Conservation (phyloP, 2,888 invertebrate genomes). For the Erynnis tages region DNA sequence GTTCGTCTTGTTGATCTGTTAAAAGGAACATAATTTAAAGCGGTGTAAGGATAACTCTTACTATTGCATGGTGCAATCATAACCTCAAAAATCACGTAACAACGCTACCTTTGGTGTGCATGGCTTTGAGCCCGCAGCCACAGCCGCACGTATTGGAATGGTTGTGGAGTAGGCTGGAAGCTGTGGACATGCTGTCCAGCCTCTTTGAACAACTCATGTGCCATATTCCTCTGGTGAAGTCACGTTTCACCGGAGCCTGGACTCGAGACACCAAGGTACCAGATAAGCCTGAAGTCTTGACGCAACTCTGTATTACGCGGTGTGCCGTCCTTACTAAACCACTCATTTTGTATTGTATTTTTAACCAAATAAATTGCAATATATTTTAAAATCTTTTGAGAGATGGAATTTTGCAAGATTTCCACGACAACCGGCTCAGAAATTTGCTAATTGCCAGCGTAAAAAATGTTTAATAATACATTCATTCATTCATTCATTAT, state of each 20-base stretch:
- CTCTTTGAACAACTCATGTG: conserved; percentile 83
- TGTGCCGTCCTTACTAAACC: conserved; percentile 84
- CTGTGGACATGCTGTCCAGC: conserved; percentile 52
- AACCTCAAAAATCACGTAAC: conserved; percentile 36
- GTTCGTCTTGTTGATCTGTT: conserved; percentile 54
- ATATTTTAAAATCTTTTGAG: conserved; percentile 1
- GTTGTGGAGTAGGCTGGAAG: conserved; percentile 71
- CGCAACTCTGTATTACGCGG: conserved; percentile 68
- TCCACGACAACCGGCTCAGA: background rate
- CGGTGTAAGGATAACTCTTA: conserved; percentile 25
- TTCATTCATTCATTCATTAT: no score
- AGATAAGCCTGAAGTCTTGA: conserved; percentile 58
- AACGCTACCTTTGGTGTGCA: conserved; percentile 86
- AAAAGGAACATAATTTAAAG: background rate
- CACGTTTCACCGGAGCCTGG: conserved; percentile 79
- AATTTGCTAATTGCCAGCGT: conserved; percentile 2
- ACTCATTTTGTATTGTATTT: conserved; percentile 83
- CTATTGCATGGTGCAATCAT: conserved; percentile 58
- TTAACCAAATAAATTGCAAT: background rate
- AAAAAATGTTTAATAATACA: no score
- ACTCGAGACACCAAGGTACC: conserved; percentile 62
- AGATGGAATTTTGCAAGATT: background rate
- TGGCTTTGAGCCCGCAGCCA: conserved; percentile 83
- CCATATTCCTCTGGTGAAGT: conserved; percentile 87
- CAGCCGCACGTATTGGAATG: conserved; percentile 85